Conservation (phyloP, 2,888 invertebrate species). For the Drosophila helvetica region DNA sequence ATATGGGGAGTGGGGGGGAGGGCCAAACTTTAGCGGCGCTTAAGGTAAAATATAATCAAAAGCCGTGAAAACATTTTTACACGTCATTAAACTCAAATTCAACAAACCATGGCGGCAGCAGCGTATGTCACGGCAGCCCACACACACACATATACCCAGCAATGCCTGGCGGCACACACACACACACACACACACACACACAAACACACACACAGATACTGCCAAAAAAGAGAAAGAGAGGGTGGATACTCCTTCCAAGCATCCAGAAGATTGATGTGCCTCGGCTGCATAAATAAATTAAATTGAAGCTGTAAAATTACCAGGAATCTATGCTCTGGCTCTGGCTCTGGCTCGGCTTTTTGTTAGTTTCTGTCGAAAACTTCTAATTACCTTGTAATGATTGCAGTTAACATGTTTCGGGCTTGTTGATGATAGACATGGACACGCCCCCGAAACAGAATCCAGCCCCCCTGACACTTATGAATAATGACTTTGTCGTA, state of each 20-base stretch:
- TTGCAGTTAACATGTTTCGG: conserved; percentile 60
- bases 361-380: conserved; percentile 52
- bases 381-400: conserved; percentile 77
- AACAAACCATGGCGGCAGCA: conserved; percentile 70
- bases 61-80: conserved; percentile 81
- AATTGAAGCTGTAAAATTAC: conserved; percentile 24
- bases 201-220: conserved; percentile 4
- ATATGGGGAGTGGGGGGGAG: not conserved
- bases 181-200: conserved; percentile 15
- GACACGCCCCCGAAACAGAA: not conserved
- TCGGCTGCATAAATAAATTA: conserved; percentile 75
- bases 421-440: not conserved
- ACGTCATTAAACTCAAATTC: conserved; percentile 81
- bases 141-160: conserved; percentile 32
- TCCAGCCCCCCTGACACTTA: conserved; percentile 36
- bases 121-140: conserved; percentile 69
- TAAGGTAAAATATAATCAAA: conserved; percentile 80
- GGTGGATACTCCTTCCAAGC: conserved; percentile 47
- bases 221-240: not conserved
- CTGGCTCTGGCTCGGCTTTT: conserved; percentile 1
- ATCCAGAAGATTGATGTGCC: conserved; percentile 72
- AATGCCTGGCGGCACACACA: conserved; percentile 21
- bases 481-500: conserved; percentile 70
- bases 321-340: not conserved
- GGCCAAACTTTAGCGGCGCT: conserved; percentile 69